Evolutionary conservation across 1,140 invertebrate species (phyloP).

Genomic region (Neodiprion virginianus): DNA sequence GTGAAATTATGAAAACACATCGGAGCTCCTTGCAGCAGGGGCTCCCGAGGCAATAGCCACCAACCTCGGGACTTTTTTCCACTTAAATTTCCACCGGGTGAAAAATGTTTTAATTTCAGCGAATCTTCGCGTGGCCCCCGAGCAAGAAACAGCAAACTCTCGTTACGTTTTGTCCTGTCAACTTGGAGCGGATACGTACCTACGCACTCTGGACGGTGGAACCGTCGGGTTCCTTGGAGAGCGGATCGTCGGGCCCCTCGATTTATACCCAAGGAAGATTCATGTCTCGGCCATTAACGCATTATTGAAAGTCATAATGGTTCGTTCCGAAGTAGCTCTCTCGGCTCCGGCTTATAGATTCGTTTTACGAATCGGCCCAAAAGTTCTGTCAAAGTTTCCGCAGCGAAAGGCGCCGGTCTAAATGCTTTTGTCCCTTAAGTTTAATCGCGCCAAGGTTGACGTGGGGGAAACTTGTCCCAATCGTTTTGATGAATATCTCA

Average conservation of each 20-base stretch:
- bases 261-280: conserved; percentile 39
- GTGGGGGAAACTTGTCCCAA: not conserved
- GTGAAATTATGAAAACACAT: conserved; percentile 3
- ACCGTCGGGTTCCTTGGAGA: too few relatives aligned
- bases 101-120: conserved; percentile 16
- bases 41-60: too few relatives aligned
- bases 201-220: not conserved
- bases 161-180: too few relatives aligned
- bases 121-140: conserved; percentile 7
- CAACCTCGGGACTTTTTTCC: not conserved
- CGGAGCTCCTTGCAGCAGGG: not conserved
- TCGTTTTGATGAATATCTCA: not conserved
- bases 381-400: conserved; percentile 28
- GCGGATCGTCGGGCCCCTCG: not conserved
- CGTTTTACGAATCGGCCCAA: conserved; percentile 25
- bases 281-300: conserved; percentile 40
- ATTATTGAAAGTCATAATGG: conserved; percentile 47
- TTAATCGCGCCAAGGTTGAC: conserved; percentile 25
- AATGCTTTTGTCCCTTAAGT: conserved; percentile 25
- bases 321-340: conserved; percentile 20
- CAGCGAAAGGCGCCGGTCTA: conserved; percentile 19
- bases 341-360: conserved; percentile 23
- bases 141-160: not conserved
- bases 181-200: too few relatives aligned
- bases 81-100: not conserved